Evolutionary conservation across 2,797 vertebrate species (phyloP), one percentile per base, ranked within the genome.

Genomic region (Halcyon badia): DNA sequence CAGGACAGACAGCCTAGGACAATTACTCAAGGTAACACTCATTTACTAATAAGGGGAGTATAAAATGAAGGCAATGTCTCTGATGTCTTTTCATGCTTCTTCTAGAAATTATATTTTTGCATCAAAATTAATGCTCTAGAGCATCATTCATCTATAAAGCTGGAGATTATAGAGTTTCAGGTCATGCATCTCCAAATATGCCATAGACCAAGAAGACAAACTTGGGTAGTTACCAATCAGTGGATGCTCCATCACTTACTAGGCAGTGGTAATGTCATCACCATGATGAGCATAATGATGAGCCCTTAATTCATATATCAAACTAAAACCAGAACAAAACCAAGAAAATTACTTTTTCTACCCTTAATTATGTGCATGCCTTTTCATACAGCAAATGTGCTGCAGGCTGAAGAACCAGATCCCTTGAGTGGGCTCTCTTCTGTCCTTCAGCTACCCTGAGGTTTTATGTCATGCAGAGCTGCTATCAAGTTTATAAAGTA

Each of bases 191-290:
- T 92, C 49, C 44, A 76, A 31, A 5, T 52, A n/a, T 2, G 13
- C 14, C 25, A 14, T 12, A 41, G 65, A 56, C 28, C 8, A n/a
- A 83, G 48, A n/a, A 44, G 24, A 51, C 3, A 3, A 79, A 84
- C 28, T 5, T 49, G 14, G 69, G 21, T 18, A 48, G 22, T 41
- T 51, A 56, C n/a, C 46, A 28, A 3, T 25, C 25, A 44, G 39
- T n/a, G 49, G 52, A 14, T 4, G 2, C 25, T 80, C 33, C 1
- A 0, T 64, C 62, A 56, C 68, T 35, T 68, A 48, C 0, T 3
- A 37, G 75, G 71, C 22, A n/a, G 28, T 10, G 17, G 17, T 11
- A 26, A 57, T 35, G 25, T 6, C 42, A 31, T 39, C 1, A 0
- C 51, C 56, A 62, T 2, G 6, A 52, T 20, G 26, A 51, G 15